A percentile compares a stretch with the other conserved stretches of the same genome.
Evolutionary conservation across 2,113 vertebrate genomes (phyloP).

Genomic region (Pterophyllum scalare): DNA sequence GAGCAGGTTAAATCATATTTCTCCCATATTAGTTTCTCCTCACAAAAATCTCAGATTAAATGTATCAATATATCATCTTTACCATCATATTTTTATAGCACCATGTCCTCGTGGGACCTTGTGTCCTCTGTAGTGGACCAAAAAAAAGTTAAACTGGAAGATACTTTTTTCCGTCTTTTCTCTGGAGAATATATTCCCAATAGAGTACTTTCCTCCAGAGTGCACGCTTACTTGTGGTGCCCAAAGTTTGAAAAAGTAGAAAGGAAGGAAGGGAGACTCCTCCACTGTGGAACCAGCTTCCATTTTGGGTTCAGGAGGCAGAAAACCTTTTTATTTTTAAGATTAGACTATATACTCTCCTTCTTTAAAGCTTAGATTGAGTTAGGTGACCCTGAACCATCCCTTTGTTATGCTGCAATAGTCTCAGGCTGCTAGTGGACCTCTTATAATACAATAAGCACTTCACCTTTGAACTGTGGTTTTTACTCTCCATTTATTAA

Average conservation of each 20-base stretch:
- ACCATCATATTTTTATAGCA: not conserved
- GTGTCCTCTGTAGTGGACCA: too few species aligned
- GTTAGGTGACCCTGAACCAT: not conserved
- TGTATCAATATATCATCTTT: not conserved
- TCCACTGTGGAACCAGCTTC: not conserved
- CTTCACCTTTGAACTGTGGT: not conserved
- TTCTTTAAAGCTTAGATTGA: conserved; percentile 6
- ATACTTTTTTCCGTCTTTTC: too few species aligned
- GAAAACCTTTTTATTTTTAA: not conserved
- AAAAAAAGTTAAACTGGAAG: too few species aligned
- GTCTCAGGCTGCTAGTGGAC: not conserved
- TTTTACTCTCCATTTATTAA: not conserved
- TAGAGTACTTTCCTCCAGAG: not conserved
- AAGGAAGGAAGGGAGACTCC: not conserved
- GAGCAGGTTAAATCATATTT: not conserved
- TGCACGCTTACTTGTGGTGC: not conserved
- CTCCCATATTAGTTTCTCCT: not conserved
- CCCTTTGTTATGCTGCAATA: not conserved
- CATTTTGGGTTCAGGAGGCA: not conserved
- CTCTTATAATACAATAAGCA: not conserved
- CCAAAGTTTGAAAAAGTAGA: not conserved
- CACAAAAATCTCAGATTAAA: not conserved
- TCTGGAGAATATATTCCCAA: not conserved
- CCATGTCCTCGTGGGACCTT: not conserved
- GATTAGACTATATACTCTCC: not conserved